A percentile compares a stretch with the other conserved stretches of the same genome.
phyloP scores from a whole-genome alignment of 1,140 invertebrate genomes.

The Tetramorium alpestre region DNA sequence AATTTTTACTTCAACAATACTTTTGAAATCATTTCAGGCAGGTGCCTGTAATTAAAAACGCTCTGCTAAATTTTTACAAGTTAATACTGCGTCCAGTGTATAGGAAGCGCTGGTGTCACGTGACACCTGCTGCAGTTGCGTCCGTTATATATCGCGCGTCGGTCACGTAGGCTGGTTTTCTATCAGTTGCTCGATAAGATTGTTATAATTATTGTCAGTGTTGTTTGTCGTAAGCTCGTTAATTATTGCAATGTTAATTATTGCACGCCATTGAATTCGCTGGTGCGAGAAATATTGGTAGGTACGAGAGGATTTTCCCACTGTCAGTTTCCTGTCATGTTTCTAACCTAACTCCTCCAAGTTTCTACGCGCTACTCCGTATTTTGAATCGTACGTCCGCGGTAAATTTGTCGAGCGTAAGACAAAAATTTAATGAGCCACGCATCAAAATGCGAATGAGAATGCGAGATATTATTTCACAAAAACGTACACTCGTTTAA shows the following conservation, averaged over 20 bases:
- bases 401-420: neutral
- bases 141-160: conserved; percentile 17
- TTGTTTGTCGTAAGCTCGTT: neutral
- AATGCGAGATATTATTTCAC: neutral
- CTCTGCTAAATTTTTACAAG: neutral
- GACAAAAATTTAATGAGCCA: neutral
- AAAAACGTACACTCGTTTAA: neutral
- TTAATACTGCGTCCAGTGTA: neutral
- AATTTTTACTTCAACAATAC: too few relatives aligned
- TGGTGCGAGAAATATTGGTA: neutral
- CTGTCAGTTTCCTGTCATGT: neutral
- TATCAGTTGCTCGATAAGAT: neutral
- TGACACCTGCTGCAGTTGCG: neutral
- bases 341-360: conserved; percentile 20
- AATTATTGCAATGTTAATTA: neutral
- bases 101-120: neutral
- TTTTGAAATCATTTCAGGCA: neutral
- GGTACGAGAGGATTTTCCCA: neutral
- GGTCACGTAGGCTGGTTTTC: conserved; percentile 31
- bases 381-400: neutral
- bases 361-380: neutral
- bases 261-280: neutral
- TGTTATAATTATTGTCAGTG: conserved; percentile 4
- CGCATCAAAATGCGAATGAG: neutral
- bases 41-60: neutral